phyloP scores from a whole-genome alignment of 2,888 invertebrate species.

The Sinopyrophorus schimmeli region DNA sequence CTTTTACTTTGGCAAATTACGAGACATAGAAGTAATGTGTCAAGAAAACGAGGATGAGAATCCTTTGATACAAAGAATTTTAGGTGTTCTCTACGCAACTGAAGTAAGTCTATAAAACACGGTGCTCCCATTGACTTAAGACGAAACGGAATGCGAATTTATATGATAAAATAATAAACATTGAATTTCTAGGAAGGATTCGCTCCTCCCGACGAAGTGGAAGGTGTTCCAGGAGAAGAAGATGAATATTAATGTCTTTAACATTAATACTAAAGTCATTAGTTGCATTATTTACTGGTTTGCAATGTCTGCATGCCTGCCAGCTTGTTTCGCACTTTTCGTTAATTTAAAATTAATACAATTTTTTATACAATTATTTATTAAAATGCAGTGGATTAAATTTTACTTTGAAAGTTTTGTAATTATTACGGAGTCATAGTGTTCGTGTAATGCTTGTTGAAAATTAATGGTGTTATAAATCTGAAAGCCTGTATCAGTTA shows the following conservation, averaged over 20 bases:
- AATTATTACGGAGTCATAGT: too few species aligned
- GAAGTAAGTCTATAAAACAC: slow-evolving; percentile 70
- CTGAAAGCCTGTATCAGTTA: too few species aligned
- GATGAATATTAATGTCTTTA: slow-evolving; percentile 72
- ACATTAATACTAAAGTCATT: slow-evolving; percentile 8
- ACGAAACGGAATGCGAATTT: neutral
- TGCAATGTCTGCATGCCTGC: slow-evolving; percentile 21
- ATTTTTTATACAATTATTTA: too few species aligned
- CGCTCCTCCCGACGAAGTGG: slow-evolving; percentile 90
- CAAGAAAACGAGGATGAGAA: slow-evolving; percentile 87
- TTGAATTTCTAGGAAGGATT: slow-evolving; percentile 80
- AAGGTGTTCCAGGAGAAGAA: slow-evolving; percentile 73
- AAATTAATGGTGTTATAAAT: too few species aligned
- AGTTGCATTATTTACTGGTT: slow-evolving; percentile 20
- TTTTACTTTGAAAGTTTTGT: too few species aligned
- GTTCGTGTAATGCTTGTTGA: too few species aligned
- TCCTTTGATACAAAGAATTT: slow-evolving; percentile 84
- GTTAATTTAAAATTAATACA: too few species aligned
- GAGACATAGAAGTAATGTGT: slow-evolving; percentile 98
- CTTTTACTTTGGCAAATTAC: slow-evolving; percentile 98
- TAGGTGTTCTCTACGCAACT: slow-evolving; percentile 97
- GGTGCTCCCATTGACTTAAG: neutral
- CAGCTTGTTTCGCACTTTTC: slow-evolving; percentile 26
- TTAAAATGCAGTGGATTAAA: too few species aligned
- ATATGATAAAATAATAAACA: neutral